Base-by-base conservation (phyloP, 1,140 invertebrate species). In the Asobara japonica region DNA sequence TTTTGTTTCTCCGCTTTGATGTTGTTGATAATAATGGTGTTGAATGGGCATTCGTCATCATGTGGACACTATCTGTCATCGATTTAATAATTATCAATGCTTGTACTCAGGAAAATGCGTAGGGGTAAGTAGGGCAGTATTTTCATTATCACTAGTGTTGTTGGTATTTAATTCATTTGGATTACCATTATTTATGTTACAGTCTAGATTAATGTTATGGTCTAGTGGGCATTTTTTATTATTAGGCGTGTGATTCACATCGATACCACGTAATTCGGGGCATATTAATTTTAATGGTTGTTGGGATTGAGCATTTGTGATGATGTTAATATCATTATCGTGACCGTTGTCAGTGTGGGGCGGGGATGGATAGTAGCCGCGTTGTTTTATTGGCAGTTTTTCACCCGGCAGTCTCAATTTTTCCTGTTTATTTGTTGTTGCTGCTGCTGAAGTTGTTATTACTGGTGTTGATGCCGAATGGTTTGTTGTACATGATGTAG, bases 41-140 rank as follows among this genome's bases (percentile, higher is more conserved):
- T 51, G 6, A 31, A 25, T 48, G 2, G n/a, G n/a, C 27, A 11
- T 66, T 56, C 33, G 7, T 74, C 11, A n/a, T n/a, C n/a, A 81
- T 77, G 79, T 80, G 75, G 79, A 83, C 80, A 86, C 82, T 86
- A 84, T 80, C 76, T 86, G 81, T 85, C 80, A 77, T 85, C 80
- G 81, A 82, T 83, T 82, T 65, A 38, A 66, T 67, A 75, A 78
- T 78, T 81, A 84, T 88, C 82, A 88, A 84, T 89, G 87, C 83
- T 89, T 89, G 82, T 88, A 88, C 79, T 89, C 86, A 72, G 87
- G 86, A 80, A 89, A 89, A 84, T 88, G 83, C 77, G 83, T 80
- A 79, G 82, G 82, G 78, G 84, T 79, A 69, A 86, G 79, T 80
- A 87, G 86, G 79, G 84, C 84, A 83, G 83, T 87, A 84, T 84